A percentile compares a stretch with the other conserved stretches of the same genome.
phyloP scores from a whole-genome alignment of 2,797 vertebrate genomes.

The Eurystomus glaucurus region DNA sequence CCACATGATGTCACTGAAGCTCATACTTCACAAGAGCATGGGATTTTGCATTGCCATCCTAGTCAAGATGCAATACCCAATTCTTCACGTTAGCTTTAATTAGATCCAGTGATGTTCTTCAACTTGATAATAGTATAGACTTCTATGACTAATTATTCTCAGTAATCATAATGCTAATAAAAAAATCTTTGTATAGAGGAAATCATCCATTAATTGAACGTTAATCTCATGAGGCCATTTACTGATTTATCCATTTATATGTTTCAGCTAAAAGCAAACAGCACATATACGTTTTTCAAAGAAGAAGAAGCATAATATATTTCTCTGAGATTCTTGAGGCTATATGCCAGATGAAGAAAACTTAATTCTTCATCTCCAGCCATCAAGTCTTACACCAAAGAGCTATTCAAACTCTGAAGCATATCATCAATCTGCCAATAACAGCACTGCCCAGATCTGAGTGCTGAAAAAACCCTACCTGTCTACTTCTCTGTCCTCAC shows the following conservation, averaged over 20 bases:
- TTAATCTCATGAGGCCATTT: slow-evolving; percentile 51
- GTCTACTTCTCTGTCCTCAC: background rate
- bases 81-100: slow-evolving; percentile 42
- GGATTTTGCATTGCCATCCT: slow-evolving; percentile 45
- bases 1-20: slow-evolving; percentile 79
- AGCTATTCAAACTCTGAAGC: background rate
- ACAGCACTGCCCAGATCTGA: background rate
- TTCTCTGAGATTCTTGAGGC: background rate
- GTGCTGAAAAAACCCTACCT: background rate
- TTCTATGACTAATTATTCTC: slow-evolving; percentile 55
- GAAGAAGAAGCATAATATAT: background rate
- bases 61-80: slow-evolving; percentile 5
- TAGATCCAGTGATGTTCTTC: slow-evolving; percentile 50
- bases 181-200: slow-evolving; percentile 52
- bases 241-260: slow-evolving; percentile 43
- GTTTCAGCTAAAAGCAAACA: slow-evolving; percentile 26
- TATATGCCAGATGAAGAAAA: background rate
- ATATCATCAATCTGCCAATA: background rate
- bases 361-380: background rate
- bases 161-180: slow-evolving; percentile 61
- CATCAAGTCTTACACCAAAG: background rate
- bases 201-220: slow-evolving; percentile 52
- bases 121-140: slow-evolving; percentile 21
- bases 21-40: slow-evolving; percentile 49
- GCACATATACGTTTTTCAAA: background rate